Evolutionary conservation across 2,113 vertebrate genomes (phyloP).

Genomic region (Choloepus hoffmanni): DNA sequence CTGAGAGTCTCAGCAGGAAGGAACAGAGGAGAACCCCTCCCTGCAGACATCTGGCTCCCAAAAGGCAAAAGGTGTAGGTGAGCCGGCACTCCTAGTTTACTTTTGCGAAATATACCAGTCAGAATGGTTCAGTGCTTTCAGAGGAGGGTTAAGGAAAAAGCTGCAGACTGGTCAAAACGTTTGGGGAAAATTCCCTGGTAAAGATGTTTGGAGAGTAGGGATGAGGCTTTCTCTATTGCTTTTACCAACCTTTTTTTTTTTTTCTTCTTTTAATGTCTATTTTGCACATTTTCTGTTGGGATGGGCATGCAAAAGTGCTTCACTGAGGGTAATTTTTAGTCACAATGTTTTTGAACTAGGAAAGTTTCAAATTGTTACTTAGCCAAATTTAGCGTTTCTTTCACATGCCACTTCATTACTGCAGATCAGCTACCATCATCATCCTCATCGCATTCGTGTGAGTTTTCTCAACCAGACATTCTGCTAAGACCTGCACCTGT

Average conservation of each 20-base stretch:
- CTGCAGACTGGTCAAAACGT: neutral
- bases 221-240: neutral
- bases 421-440: rapidly evolving
- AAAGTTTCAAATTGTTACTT: neutral
- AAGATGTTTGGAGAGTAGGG: neutral
- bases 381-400: neutral
- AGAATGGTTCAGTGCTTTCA: neutral
- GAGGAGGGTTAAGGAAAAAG: neutral
- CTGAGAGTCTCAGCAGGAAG: neutral
- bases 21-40: neutral
- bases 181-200: rapidly evolving
- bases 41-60: neutral
- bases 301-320: neutral
- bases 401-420: rapidly evolving
- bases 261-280: neutral
- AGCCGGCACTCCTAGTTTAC: neutral
- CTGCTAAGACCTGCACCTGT: rapidly evolving
- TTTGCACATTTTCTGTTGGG: neutral
- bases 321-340: neutral
- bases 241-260: rapidly evolving
- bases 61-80: neutral
- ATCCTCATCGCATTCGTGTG: rapidly evolving
- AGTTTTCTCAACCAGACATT: rapidly evolving
- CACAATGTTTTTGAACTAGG: neutral
- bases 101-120: neutral